Percentiles rank a stretch among this genome's conserved stretches.
Conservation (phyloP, 2,888 invertebrate genomes). For the Acleris sparsana region DNA sequence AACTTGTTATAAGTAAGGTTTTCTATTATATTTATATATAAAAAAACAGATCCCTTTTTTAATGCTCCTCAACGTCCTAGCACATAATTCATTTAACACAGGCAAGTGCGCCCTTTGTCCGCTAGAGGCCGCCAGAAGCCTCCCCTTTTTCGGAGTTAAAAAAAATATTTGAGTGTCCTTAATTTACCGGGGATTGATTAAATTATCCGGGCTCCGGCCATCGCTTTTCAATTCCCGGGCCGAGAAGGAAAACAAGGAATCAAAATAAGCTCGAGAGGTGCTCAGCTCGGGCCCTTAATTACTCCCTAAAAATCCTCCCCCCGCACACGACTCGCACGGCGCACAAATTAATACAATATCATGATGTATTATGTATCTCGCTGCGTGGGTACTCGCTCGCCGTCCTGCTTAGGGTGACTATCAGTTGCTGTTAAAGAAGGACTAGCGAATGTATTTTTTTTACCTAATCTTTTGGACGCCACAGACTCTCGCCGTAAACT, state of each 20-base stretch:
- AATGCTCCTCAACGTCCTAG: constrained; percentile 9
- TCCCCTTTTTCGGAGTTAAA: constrained; percentile 37
- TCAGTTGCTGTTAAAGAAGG: not conserved
- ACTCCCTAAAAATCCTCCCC: constrained; percentile 51
- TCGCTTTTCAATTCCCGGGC: constrained; percentile 43
- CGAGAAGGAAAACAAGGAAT: constrained; percentile 51
- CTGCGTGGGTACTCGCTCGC: constrained; percentile 44
- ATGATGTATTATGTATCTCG: constrained; percentile 52
- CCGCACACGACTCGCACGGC: constrained; percentile 35
- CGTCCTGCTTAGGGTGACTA: constrained; percentile 50
- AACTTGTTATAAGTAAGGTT: not conserved
- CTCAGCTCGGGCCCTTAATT: constrained; percentile 54
- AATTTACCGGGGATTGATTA: constrained; percentile 50
- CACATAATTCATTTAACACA: constrained; percentile 31
- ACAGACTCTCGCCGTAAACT: too few species aligned
- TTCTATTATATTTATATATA: constrained; percentile 5
- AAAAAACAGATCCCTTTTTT: constrained; percentile 5
- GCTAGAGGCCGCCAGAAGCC: constrained; percentile 27
- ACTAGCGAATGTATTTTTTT: too few species aligned
- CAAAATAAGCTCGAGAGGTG: constrained; percentile 51
- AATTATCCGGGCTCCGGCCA: constrained; percentile 46
- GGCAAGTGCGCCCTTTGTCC: constrained; percentile 33
- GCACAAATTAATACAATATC: constrained; percentile 49
- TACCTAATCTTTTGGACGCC: too few species aligned
- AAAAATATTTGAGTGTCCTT: constrained; percentile 47